A percentile compares a stretch with the other conserved stretches of the same genome.
These are phyloP conservation scores for Phania funesta DNA, from an alignment of 2,888 invertebrate genomes.

Conservation along the genomic window DNA sequence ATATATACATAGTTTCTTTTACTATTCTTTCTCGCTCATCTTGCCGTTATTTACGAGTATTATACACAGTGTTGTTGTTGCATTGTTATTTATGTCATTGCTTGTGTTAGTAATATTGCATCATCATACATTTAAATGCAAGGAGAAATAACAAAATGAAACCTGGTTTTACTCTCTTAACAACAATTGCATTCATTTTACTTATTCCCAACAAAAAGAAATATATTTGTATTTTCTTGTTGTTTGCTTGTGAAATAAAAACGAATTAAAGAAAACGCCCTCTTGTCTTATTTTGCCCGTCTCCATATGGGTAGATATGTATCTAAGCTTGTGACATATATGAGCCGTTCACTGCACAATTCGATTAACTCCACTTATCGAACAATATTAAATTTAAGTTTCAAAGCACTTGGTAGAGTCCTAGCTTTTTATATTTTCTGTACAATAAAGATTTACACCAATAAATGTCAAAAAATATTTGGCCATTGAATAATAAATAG, in stretches of 20 bases:
- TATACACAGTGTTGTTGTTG: background rate
- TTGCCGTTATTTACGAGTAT: conserved; percentile 21
- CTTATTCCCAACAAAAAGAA: background rate
- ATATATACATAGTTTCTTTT: conserved; percentile 1
- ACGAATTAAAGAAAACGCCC: background rate
- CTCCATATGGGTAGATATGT: too few relatives aligned
- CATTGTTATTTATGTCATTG: conserved; percentile 2
- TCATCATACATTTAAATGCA: conserved; percentile 45
- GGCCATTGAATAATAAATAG: too few relatives aligned
- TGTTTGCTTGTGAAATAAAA: too few relatives aligned
- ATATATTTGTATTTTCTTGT: background rate
- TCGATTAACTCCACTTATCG: too few relatives aligned
- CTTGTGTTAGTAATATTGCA: conserved; percentile 45
- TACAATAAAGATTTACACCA: too few relatives aligned
- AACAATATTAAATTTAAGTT: too few relatives aligned
- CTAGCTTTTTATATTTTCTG: too few relatives aligned
- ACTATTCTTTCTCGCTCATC: conserved; percentile 9
- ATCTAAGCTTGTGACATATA: too few relatives aligned
- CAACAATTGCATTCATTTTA: background rate
- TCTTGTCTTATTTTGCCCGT: background rate
- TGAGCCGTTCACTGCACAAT: too few relatives aligned
- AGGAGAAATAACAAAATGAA: conserved; percentile 14
- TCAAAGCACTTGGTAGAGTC: too few relatives aligned
- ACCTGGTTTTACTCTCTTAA: conserved; percentile 12
- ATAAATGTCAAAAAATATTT: too few relatives aligned